Base-by-base conservation (phyloP, 2,888 invertebrate genomes). In the Adela reaumurella region DNA sequence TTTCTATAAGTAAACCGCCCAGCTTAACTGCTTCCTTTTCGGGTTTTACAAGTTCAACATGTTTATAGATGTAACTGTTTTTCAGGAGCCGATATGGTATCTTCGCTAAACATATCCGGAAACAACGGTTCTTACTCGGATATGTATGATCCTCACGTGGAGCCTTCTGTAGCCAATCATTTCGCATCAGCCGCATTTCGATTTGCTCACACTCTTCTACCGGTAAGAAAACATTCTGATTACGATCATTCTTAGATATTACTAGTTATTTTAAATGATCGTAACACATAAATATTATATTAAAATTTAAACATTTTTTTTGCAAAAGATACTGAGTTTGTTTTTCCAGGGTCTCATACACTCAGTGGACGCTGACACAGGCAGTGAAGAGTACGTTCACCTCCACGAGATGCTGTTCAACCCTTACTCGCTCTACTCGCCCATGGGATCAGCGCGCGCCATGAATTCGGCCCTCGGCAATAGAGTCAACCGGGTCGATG, bases 141-240 rank as follows among this genome's bases (percentile, higher is more conserved):
- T 17, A 67, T 67, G 4, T 92, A 92, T 63, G 83, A 90, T 62
- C 68, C 81, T 0, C 65, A 66, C 0, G 80, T 90, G 8, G 86
- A 95, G 64, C 86, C 94, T 0, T 81, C 85, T 3, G 82, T 95
- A 47, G 89, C 91, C 11, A 95, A 95, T 69, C 87, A 85, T 63
- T 94, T 95, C 71, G 89, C 94, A 0, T 81, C 89, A 0, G 86
- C 94, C 0, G 91, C 89, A 0, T 95, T 94, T 64, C 82, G 96
- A 54, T 95, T 96, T 61, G 96, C 94, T 0, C 94, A 95, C 61
- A 92, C 92, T 0, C 69, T 94, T 14, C 70, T 95, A 17, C 92
- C 92, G 47, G 85, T 85, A 66, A 24, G 8, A 24, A 24, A n/a
- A n/a, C n/a, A n/a, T n/a, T n/a, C n/a, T n/a, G n/a, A n/a, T n/a